phyloP scores from a whole-genome alignment of 2,888 invertebrate genomes.

The Drosophila picticornis region DNA sequence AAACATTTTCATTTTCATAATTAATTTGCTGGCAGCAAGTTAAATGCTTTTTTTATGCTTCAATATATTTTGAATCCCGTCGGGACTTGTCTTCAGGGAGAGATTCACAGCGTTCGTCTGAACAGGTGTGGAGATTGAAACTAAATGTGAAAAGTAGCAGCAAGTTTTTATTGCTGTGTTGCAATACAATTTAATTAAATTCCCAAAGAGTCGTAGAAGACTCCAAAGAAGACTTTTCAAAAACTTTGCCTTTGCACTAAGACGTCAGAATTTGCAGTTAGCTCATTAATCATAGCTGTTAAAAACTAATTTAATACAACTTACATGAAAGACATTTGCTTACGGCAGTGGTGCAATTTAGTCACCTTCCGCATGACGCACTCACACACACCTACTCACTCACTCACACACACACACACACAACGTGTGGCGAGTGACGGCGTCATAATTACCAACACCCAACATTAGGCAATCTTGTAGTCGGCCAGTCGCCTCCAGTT shows the following conservation, averaged over 20 bases:
- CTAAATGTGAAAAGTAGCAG: not conserved
- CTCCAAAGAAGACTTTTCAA: not conserved
- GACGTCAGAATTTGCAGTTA: constrained; percentile 39
- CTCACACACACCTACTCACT: constrained; percentile 17
- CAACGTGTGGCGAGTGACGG: constrained; percentile 32
- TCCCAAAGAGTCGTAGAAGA: not conserved
- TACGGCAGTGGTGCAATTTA: constrained; percentile 58
- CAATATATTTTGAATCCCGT: not conserved
- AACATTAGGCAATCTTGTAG: constrained; percentile 9
- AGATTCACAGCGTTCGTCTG: not conserved
- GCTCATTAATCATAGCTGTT: constrained; percentile 57
- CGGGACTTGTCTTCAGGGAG: not conserved
- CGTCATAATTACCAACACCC: constrained; percentile 68
- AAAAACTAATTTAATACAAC: constrained; percentile 62
- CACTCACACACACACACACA: constrained; percentile 19
- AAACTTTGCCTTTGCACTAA: constrained; percentile 18
- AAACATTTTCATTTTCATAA: not conserved
- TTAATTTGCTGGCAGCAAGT: not conserved
- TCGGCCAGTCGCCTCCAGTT: constrained; percentile 27
- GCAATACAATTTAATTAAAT: constrained; percentile 15
- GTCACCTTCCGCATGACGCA: constrained; percentile 53
- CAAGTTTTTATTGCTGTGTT: not conserved
- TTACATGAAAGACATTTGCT: constrained; percentile 65
- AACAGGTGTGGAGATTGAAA: not conserved
- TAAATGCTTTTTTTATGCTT: not conserved